Conservation (phyloP, 64 coral and sea anemone species). For the Actinia equina region DNA sequence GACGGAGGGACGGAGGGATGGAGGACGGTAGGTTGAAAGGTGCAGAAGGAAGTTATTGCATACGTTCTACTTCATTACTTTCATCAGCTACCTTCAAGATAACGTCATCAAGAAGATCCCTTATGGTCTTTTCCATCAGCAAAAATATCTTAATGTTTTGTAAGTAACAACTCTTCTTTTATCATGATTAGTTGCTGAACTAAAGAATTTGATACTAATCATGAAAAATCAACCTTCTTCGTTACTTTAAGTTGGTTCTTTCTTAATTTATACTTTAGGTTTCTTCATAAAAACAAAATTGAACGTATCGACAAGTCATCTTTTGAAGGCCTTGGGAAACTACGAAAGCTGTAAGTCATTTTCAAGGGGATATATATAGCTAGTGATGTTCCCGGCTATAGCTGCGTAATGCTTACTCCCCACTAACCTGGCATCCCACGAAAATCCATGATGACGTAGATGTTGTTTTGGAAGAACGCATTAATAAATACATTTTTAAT, state of each 20-base stretch:
- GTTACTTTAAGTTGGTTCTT: no score
- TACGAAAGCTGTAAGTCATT: slow-evolving; percentile 17
- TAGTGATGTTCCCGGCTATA: no score
- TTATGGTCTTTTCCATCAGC: not conserved
- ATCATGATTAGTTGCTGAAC: not conserved
- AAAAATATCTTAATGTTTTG: not conserved
- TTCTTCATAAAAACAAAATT: not conserved
- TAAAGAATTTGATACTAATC: not conserved
- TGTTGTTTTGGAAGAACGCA: no score
- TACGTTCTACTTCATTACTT: not conserved
- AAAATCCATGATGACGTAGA: no score
- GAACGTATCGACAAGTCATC: not conserved
- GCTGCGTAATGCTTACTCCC: no score
- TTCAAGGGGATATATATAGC: no score
- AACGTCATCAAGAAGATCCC: not conserved
- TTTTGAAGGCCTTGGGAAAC: not conserved
- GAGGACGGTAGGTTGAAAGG: no score
- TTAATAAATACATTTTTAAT: no score
- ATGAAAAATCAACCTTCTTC: no score
- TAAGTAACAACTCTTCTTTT: not conserved
- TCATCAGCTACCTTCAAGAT: slow-evolving; percentile 4
- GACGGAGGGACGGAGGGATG: no score
- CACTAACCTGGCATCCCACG: no score
- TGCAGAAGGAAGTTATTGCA: no score
- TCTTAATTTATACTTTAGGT: not conserved